A percentile compares a stretch with the other conserved stretches of the same genome.
Evolutionary conservation across 2,888 invertebrate genomes (phyloP).

Genomic region (Cephus spinipes): DNA sequence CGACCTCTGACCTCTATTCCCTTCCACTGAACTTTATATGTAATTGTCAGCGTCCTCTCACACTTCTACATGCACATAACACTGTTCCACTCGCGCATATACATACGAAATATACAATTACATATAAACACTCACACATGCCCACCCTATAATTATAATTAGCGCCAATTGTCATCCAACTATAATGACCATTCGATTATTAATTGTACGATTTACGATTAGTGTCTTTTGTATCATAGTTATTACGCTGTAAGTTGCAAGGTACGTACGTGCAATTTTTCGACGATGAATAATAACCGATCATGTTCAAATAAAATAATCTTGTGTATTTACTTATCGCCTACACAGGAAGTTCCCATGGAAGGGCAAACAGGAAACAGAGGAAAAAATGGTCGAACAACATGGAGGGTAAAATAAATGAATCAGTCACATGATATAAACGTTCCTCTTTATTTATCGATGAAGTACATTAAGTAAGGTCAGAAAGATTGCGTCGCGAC

Average conservation of each 20-base stretch:
- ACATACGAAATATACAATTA: too few relatives aligned
- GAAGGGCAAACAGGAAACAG: not conserved
- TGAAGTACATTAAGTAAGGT: not conserved
- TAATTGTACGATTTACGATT: constrained; percentile 48
- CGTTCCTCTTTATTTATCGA: not conserved
- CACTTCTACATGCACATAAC: constrained; percentile 9
- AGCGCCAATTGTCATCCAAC: constrained; percentile 31
- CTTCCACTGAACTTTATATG: constrained; percentile 35
- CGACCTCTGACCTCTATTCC: constrained; percentile 12
- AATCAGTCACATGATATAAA: not conserved
- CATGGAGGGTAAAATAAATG: not conserved
- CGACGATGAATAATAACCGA: constrained; percentile 63
- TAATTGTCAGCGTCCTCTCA: constrained; percentile 36
- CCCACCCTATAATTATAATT: constrained; percentile 6
- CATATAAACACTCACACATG: not conserved
- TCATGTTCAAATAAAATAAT: constrained; percentile 50
- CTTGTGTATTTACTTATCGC: not conserved
- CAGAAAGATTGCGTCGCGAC: not conserved
- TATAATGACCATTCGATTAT: constrained; percentile 45
- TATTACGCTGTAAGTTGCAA: constrained; percentile 58
- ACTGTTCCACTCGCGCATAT: too few relatives aligned
- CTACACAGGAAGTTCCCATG: not conserved
- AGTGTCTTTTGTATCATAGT: constrained; percentile 62
- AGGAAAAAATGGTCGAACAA: not conserved
- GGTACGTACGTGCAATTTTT: constrained; percentile 60